Conservation (phyloP, 1,140 invertebrate species). For the Paraescarpia echinospica region DNA sequence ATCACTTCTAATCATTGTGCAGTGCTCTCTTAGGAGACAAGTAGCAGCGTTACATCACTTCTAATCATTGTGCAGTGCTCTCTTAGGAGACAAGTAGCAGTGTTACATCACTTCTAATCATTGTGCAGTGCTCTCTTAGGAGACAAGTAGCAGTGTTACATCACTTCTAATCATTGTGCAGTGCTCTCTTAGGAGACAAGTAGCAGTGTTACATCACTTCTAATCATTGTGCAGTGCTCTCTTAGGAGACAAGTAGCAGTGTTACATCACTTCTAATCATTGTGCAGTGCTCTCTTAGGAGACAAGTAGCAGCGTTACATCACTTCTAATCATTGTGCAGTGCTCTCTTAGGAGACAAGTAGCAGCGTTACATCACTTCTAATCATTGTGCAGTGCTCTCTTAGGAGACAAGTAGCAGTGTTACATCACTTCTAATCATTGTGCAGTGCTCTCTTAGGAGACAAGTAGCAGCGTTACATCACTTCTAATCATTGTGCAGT, state of each 20-base stretch:
- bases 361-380: not conserved
- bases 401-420: slow-evolving; percentile 2
- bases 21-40: not conserved
- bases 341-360: not conserved
- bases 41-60: not conserved
- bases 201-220: not conserved
- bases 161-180: not conserved
- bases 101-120: not conserved
- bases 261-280: not conserved
- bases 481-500: not conserved
- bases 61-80: not conserved
- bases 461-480: not conserved
- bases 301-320: not conserved
- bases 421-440: not conserved
- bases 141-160: not conserved
- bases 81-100: not conserved
- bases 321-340: not conserved
- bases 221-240: not conserved
- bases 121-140: not conserved
- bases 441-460: not conserved
- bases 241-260: not conserved
- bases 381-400: not conserved
- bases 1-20: not conserved
- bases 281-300: not conserved
- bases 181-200: not conserved